These are phyloP conservation scores for Ailurus styani DNA, from an alignment of 2,113 vertebrate species.

Conservation along the genomic window DNA sequence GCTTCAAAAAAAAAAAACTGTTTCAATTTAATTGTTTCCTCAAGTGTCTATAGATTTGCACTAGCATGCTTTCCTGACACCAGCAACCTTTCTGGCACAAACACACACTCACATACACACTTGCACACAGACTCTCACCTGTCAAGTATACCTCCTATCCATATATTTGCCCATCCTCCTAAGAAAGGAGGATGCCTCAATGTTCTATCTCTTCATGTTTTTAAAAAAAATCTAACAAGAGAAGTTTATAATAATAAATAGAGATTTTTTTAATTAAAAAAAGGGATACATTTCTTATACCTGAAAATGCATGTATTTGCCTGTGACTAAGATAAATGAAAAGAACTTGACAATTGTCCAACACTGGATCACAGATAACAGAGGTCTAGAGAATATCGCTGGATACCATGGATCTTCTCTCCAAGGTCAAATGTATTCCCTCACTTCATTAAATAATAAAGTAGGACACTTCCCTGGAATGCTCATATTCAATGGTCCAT, in stretches of 20 bases:
- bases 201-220: background rate
- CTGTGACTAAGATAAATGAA: background rate
- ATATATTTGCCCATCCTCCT: background rate
- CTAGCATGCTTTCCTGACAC: background rate
- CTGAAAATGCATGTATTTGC: background rate
- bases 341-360: background rate
- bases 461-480: background rate
- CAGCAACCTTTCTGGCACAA: background rate
- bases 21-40: background rate
- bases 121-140: background rate
- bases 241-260: background rate
- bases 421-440: background rate
- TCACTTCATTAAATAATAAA: background rate
- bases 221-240: background rate
- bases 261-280: background rate
- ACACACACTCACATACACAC: background rate
- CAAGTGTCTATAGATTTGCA: background rate
- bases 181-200: background rate
- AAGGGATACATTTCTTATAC: background rate
- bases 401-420: background rate
- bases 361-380: background rate
- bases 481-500: background rate
- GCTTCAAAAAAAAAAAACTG: background rate
- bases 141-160: background rate
- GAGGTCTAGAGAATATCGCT: background rate